phyloP scores from a whole-genome alignment of 2,888 invertebrate genomes.

The Zygogramma bicolorata region DNA sequence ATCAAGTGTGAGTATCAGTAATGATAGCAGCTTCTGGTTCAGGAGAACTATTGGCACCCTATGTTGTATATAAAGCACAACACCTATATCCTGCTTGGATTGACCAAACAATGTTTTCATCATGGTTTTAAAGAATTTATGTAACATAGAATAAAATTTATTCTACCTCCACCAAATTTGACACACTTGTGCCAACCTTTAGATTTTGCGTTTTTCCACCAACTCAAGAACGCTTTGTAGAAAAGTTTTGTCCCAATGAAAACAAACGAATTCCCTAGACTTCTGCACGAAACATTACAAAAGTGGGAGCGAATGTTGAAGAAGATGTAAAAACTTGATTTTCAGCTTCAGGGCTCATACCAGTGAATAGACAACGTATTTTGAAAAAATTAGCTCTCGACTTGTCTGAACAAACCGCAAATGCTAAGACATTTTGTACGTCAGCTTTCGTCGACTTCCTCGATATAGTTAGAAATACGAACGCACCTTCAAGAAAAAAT shows the following conservation, averaged over 20 bases:
- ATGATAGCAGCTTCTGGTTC: constrained; percentile 14
- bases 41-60: constrained; percentile 44
- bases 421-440: not conserved
- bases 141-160: not conserved
- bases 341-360: not conserved
- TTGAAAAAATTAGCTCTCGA: not conserved
- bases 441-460: not conserved
- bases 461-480: too few species aligned
- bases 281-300: constrained; percentile 1
- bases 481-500: too few species aligned
- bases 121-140: constrained; percentile 44
- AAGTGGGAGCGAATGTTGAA: not conserved
- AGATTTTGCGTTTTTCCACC: constrained; percentile 39
- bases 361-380: too few species aligned
- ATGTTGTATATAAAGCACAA: constrained; percentile 53
- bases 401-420: not conserved
- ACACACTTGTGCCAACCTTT: constrained; percentile 51
- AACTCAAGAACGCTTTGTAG: constrained; percentile 49
- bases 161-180: constrained; percentile 49
- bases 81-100: constrained; percentile 53
- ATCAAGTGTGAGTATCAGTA: constrained; percentile 10
- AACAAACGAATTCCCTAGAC: constrained; percentile 32
- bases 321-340: not conserved
- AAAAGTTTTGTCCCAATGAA: constrained; percentile 35
- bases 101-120: constrained; percentile 43